Base-by-base conservation (phyloP, 2,113 vertebrate species). In the Poecilia latipinna region DNA sequence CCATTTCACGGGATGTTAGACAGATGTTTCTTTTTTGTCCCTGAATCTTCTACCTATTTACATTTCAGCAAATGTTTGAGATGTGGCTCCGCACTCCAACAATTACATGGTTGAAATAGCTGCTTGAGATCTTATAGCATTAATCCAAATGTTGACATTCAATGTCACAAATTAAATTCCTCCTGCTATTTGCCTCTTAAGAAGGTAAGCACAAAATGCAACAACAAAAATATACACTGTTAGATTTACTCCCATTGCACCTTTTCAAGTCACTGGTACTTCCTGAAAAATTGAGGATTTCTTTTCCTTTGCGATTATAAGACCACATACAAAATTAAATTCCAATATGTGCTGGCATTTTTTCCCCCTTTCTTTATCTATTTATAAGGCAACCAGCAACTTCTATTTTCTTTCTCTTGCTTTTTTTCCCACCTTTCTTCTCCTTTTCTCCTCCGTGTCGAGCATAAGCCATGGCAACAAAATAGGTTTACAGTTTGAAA, bases 391-490 rank as follows among this genome's bases (percentile, higher is more conserved):
- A 68, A 74, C 75, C 51, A 79, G 87, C 91, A 93, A 92, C 90
- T 88, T 79, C 73, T 83, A 77, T 85, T 87, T 90, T 82, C 69
- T 60, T 37, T 51, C 24, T 57, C 37, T 79, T 65, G 54, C 54
- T 39, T 35, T 80, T 78, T 88, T 64, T 28, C 1, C 28, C 28
- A 1, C 28, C 62, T 66, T 68, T 63, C 79, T 89, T 48, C 83
- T 91, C 80, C 78, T 70, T 82, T 68, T 64, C 88, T 32, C 79
- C 74, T 76, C 88, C 78, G 86, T 84, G 85, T 89, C 80, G 61
- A 68, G 79, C 75, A 74, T 88, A 90, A 93, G 87, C 80, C 90
- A 57, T 48, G 71, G 75, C 82, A 84, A 91, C 89, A 91, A 89
- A 87, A 87, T 83, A 82, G 75, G 85, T 85, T 91, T 89, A 75